Evolutionary conservation across 2,797 vertebrate species (phyloP).

Genomic region (Eptatretus atami): DNA sequence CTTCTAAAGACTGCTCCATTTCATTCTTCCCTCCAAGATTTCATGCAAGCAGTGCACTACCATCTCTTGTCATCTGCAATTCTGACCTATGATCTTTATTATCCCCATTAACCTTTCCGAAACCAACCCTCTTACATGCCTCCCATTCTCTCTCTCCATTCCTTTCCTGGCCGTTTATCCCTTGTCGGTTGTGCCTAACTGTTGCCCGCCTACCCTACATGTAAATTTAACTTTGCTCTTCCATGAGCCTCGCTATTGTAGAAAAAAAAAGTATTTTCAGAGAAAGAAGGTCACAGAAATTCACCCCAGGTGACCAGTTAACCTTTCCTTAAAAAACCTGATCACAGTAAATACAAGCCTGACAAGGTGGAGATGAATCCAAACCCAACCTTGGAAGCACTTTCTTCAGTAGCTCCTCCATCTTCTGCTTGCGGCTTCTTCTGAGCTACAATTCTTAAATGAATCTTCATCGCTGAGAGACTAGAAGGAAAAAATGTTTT

Average conservation of each 20-base stretch:
- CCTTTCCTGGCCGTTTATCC: too few relatives aligned
- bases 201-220: too few relatives aligned
- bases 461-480: slow-evolving; percentile 76
- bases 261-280: too few relatives aligned
- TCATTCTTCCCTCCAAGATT: too few relatives aligned
- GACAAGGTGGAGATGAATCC: too few relatives aligned
- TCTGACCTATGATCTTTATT: background rate
- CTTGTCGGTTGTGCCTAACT: too few relatives aligned
- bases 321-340: too few relatives aligned
- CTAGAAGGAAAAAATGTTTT: slow-evolving; percentile 14
- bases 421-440: slow-evolving; percentile 27
- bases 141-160: background rate
- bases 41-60: background rate
- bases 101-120: too few relatives aligned
- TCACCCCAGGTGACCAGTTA: background rate
- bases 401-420: slow-evolving; percentile 26
- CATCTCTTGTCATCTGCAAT: background rate
- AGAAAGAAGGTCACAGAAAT: background rate
- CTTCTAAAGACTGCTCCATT: too few relatives aligned
- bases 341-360: too few relatives aligned
- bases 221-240: too few relatives aligned
- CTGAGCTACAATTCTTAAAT: slow-evolving; percentile 40
- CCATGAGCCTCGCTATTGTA: too few relatives aligned
- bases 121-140: background rate
- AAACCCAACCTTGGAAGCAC: slow-evolving; percentile 27